Conservation (phyloP, 2,888 invertebrate species). For the Molanna angustata region DNA sequence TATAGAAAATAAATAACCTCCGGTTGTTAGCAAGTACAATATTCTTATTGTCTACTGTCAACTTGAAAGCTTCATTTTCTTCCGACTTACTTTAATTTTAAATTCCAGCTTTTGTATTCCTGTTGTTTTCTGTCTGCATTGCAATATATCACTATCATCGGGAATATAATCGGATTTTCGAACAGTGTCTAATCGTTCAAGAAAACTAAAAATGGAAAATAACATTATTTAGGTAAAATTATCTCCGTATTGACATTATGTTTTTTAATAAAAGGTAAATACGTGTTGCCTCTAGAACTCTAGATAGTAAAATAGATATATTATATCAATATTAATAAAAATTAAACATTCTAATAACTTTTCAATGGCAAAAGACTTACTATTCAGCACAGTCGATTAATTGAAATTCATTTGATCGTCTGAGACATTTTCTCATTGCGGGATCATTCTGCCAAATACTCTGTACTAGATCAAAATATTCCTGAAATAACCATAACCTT, state of each 20-base stretch:
- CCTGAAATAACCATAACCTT: constrained; percentile 48
- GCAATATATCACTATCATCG: constrained; percentile 71
- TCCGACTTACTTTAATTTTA: constrained; percentile 58
- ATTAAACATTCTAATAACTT: background rate
- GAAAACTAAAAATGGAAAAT: constrained; percentile 57
- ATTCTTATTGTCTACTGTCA: background rate
- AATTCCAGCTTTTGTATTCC: constrained; percentile 76
- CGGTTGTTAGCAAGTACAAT: background rate
- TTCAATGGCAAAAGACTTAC: constrained; percentile 54
- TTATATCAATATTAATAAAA: too few species aligned
- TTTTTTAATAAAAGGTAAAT: too few species aligned
- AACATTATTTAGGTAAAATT: background rate
- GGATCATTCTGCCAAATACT: constrained; percentile 67
- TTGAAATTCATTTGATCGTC: constrained; percentile 73
- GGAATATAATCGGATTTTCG: constrained; percentile 65
- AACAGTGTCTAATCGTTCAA: constrained; percentile 67
- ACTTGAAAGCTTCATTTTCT: too few species aligned
- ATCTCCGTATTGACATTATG: too few species aligned
- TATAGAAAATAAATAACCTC: too few species aligned
- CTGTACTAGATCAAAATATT: constrained; percentile 68
- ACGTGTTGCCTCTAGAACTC: too few species aligned
- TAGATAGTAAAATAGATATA: too few species aligned
- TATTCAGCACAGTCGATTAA: constrained; percentile 79
- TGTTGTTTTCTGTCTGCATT: constrained; percentile 70
- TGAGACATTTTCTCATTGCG: constrained; percentile 67